Evolutionary conservation across 37 sponge, comb jelly and placozoan genomes (phyloP).

Genomic region (Crambe crambe): DNA sequence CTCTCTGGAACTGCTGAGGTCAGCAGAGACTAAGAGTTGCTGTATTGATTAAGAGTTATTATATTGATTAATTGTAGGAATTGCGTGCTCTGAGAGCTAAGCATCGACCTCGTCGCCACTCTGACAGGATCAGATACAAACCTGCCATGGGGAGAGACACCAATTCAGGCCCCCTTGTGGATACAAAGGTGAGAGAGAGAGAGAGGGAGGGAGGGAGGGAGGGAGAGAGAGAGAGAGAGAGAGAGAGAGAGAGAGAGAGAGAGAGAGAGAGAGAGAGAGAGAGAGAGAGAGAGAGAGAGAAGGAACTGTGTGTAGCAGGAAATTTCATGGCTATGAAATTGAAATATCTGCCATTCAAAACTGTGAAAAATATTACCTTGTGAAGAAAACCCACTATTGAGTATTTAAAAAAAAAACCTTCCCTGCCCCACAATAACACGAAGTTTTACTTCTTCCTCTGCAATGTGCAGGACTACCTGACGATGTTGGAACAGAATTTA

Average conservation of each 20-base stretch:
- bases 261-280: neutral
- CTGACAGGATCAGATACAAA: conserved; percentile 47
- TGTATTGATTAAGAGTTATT: neutral
- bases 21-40: neutral
- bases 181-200: conserved; percentile 53
- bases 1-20: conserved; percentile 73
- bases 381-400: too few relatives aligned
- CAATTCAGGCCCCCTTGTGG: conserved; percentile 72
- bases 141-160: conserved; percentile 78
- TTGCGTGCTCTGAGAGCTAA: conserved; percentile 57
- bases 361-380: too few relatives aligned
- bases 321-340: too few relatives aligned
- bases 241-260: neutral
- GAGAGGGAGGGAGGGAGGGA: neutral
- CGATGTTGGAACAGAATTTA: conserved; percentile 61
- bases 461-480: conserved; percentile 51
- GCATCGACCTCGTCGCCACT: conserved; percentile 34
- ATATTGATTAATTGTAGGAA: conserved; percentile 32
- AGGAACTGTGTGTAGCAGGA: neutral
- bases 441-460: too few relatives aligned
- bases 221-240: neutral
- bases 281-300: neutral
- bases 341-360: too few relatives aligned
- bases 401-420: too few relatives aligned
- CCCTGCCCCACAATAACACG: too few relatives aligned